Evolutionary conservation across 2,113 vertebrate species (phyloP), one percentile per base, ranked within the genome.

Genomic region (Phalacrocorax pelagicus): DNA sequence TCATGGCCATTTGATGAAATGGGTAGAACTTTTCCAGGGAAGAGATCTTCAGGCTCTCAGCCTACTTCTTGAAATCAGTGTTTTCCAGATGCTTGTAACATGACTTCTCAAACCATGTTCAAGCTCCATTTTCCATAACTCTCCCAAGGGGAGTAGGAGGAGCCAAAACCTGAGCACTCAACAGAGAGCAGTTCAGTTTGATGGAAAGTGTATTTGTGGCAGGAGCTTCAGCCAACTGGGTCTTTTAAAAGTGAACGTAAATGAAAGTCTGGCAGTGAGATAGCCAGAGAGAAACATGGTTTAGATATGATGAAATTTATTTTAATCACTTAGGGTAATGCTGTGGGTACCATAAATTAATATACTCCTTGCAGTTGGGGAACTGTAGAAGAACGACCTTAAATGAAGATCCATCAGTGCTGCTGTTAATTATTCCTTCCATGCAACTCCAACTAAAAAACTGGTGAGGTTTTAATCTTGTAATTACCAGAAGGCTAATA

Each of bases 391-490:
- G 42, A 87, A 74, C 8, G 6, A 19, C n/a, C 44, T 87, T 67
- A 81, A 92, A 70, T 52, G 55, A 89, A 67, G 75, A 86, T 73
- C 49, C 14, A 15, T 88, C 54, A 67, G 24, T 88, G 75, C 67
- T 95, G 55, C 59, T 81, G n/a, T 88, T 95, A 95, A 81, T 89
- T 81, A 69, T 85, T 91, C 65, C 51, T 95, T 90, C n/a, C 61
- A 66, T 0, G 0, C 42, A 86, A 70, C 14, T 82, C 49, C 42
- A 87, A 61, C 80, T 82, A 89, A 81, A 88, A 58, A 95, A 66
- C n/a, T 34, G 36, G 72, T 67, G 82, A 92, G n/a, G 63, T 90
- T 93, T 96, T 92, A 93, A 80, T 96, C 90, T 92, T 89, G 46
- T 93, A 81, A 86, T 94, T 92, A 81, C 75, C 49, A 54, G 36